Base-by-base conservation (phyloP, 37 sponge, comb jelly and placozoan species). In the Amphimedon queenslandica region DNA sequence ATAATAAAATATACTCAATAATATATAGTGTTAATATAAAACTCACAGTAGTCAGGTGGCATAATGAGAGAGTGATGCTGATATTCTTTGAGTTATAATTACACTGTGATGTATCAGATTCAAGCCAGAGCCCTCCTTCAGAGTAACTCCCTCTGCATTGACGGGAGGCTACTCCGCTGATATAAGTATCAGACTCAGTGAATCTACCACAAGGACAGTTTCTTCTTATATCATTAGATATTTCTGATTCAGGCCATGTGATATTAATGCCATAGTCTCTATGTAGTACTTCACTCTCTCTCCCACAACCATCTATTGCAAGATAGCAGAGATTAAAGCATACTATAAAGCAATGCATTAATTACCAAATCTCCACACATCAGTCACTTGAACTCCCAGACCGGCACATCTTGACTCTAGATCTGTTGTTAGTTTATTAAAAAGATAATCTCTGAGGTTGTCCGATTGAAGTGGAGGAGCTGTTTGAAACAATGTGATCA, bases 201-300 rank as follows among this genome's bases (percentile, higher is more conserved):
- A 60, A 60, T 5, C 21, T 60, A 60, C 61, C 61, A 60, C 61
- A 60, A 11, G 61, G 61, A 60, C 61, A 60, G 5, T 13, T 6
- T 60, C 28, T 13, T n/a, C 5, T 60, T 6, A 60, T 25, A 6
- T 11, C 21, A 60, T 60, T 25, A 60, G 24, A 13, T n/a, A 60
- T 60, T 6, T 11, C 21, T 60, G 61, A 11, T n/a, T 60, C 61
- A 25, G 61, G 61, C 61, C 61, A 60, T n/a, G 27, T 60, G 21
- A 60, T 60, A 25, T 5, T 60, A n/a, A 11, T 11, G 5, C 21
- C 61, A 60, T 60, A n/a, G 5, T 60, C 61, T 6, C 5, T 25
- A n/a, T n/a, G 21, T n/a, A 60, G 61, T 6, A n/a, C 23, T 25
- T 60, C 24, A 6, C 5, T n/a, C 5, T 11, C 23, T n/a, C 21